Base-by-base conservation (phyloP, 2,888 invertebrate genomes). In the Brenthis hecate region DNA sequence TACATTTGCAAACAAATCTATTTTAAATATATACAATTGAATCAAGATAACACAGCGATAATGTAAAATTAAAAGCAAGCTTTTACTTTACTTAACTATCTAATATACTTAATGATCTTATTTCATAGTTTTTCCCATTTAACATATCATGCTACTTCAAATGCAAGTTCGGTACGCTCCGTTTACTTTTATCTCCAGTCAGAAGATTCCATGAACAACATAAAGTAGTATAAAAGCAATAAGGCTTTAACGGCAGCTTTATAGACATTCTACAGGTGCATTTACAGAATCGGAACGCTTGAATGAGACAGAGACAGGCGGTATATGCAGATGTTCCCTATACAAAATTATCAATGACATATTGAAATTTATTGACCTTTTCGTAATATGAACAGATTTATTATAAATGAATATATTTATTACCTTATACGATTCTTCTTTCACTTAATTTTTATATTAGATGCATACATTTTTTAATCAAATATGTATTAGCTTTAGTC, bases 211-310 rank as follows among this genome's bases (percentile, higher is more conserved):
- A 70, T 28, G 56, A 71, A 66, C 56, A 56, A 50, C 61, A 67
- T 68, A 55, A 68, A 51, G 58, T 63, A 55, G 53, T 70, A 64
- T 70, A 70, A 70, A 66, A 70, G 69, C 72, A 69, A 68, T 72
- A 69, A 69, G 62, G 50, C 51, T 65, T 72, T 72, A 67, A 69
- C 67, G 65, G 69, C 57, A 56, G 65, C 60, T 48, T 51, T 68
- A 61, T 61, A 70, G 67, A 66, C 68, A 70, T 74, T 68, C 68
- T 71, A 73, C 75, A 74, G 72, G 74, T 75, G 75, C 70, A 73
- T 66, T 67, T 67, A 62, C 69, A 66, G 73, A 61, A 63, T 57
- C 57, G 65, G 62, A 66, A 72, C 55, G 69, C 65, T 70, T 74
- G 70, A 72, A 75, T 69, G 70, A 68, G 66, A 43, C 64, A 56